Conservation (phyloP, 1,140 invertebrate species). For the Danaus melanippus region DNA sequence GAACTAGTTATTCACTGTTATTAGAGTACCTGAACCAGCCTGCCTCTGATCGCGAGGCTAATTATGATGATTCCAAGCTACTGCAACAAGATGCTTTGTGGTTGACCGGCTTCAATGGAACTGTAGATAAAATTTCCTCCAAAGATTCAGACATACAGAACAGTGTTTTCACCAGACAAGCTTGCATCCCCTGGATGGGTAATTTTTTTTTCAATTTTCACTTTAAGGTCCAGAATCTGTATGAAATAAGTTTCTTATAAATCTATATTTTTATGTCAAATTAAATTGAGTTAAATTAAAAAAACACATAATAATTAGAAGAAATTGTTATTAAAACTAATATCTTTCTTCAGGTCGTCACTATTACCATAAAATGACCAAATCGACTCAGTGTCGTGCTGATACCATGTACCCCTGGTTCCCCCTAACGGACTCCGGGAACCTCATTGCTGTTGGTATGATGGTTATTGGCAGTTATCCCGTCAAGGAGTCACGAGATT, state of each 20-base stretch:
- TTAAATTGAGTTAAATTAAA: neutral
- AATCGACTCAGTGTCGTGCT: constrained; percentile 19
- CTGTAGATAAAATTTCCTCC: constrained; percentile 26
- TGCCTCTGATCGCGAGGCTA: constrained; percentile 11
- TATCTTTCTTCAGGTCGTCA: constrained; percentile 36
- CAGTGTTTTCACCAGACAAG: constrained; percentile 40
- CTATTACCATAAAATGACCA: constrained; percentile 53
- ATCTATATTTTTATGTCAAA: neutral
- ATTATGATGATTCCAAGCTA: constrained; percentile 7
- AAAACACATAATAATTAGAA: neutral
- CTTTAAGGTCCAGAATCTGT: neutral
- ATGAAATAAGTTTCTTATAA: no score
- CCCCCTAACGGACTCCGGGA: constrained; percentile 24
- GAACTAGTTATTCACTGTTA: neutral
- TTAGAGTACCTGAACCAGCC: constrained; percentile 19
- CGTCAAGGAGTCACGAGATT: constrained; percentile 19
- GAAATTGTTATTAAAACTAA: neutral
- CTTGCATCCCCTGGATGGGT: constrained; percentile 58
- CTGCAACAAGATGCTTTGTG: constrained; percentile 34
- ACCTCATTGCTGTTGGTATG: constrained; percentile 34
- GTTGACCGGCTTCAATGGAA: constrained; percentile 33
- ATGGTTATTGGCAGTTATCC: constrained; percentile 29
- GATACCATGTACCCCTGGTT: constrained; percentile 38
- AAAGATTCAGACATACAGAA: constrained; percentile 23
- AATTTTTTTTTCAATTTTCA: constrained; percentile 11